Conservation (phyloP, 2,888 invertebrate genomes). For the Polymixis flavicincta region DNA sequence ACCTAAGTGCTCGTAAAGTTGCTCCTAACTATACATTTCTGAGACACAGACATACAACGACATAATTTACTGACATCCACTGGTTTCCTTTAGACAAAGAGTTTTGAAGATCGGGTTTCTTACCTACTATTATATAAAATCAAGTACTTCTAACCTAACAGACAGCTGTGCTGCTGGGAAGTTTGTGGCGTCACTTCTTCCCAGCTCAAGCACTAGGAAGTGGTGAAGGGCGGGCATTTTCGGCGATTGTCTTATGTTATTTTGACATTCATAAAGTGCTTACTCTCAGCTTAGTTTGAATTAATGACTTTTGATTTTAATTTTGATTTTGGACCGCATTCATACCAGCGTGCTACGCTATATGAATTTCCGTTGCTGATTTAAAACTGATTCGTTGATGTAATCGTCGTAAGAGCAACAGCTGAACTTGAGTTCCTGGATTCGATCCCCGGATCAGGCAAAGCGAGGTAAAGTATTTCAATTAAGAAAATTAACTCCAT, state of each 20-base stretch:
- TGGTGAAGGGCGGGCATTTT: too few species aligned
- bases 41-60: not conserved
- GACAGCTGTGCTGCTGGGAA: too few species aligned
- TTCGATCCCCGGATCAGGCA: not conserved
- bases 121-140: too few species aligned
- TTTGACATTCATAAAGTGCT: too few species aligned
- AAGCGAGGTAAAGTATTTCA: not conserved
- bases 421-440: not conserved
- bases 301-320: too few species aligned
- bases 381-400: not conserved
- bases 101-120: not conserved
- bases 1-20: conserved; percentile 48
- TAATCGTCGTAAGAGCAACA: not conserved
- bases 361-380: not conserved
- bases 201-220: too few species aligned
- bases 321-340: not conserved
- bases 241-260: too few species aligned
- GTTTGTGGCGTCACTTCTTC: too few species aligned
- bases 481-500: not conserved
- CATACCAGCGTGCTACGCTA: not conserved
- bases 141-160: too few species aligned
- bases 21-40: conserved; percentile 29
- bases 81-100: conserved; percentile 7
- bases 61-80: conserved; percentile 23
- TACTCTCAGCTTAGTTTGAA: too few species aligned